Percentiles rank a stretch among this genome's conserved stretches.
Conservation (phyloP, 23 tunicate genomes). For the Botrylloides violaceus region DNA sequence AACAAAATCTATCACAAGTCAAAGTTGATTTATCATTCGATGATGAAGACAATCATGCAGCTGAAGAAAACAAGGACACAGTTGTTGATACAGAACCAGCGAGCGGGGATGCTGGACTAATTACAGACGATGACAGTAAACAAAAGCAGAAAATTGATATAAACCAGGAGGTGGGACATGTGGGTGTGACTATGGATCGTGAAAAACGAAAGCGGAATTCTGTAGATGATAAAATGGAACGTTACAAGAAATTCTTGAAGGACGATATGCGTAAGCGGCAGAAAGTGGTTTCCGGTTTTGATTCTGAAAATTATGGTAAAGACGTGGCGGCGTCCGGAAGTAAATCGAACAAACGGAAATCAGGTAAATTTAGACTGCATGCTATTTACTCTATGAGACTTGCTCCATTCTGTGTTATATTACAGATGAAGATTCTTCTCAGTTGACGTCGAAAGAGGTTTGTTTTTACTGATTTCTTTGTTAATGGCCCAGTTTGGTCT, state of each 20-base stretch:
- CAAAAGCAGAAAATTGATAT: no score
- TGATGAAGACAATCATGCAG: slow-evolving; percentile 32
- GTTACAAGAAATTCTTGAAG: slow-evolving; percentile 17
- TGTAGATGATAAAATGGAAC: slow-evolving; percentile 16
- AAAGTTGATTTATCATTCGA: slow-evolving; percentile 56
- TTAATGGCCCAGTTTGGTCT: no score
- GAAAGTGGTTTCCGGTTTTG: neutral
- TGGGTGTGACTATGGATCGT: neutral
- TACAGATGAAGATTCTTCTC: no score
- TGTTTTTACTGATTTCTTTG: no score
- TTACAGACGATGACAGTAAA: neutral
- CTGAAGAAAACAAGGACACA: slow-evolving; percentile 11
- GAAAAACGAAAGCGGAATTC: slow-evolving; percentile 8
- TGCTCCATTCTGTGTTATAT: neutral
- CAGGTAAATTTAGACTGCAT: neutral
- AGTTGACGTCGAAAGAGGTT: no score
- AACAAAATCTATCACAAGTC: slow-evolving; percentile 60
- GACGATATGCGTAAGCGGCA: slow-evolving; percentile 18
- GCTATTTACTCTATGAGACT: neutral
- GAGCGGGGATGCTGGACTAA: neutral
- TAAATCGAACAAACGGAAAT: neutral
- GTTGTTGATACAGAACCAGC: no score
- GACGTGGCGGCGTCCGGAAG: neutral
- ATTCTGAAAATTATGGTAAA: slow-evolving; percentile 3
- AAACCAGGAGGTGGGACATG: no score